Conservation (phyloP, 2,113 vertebrate species). For the Puntigrus tetrazona region DNA sequence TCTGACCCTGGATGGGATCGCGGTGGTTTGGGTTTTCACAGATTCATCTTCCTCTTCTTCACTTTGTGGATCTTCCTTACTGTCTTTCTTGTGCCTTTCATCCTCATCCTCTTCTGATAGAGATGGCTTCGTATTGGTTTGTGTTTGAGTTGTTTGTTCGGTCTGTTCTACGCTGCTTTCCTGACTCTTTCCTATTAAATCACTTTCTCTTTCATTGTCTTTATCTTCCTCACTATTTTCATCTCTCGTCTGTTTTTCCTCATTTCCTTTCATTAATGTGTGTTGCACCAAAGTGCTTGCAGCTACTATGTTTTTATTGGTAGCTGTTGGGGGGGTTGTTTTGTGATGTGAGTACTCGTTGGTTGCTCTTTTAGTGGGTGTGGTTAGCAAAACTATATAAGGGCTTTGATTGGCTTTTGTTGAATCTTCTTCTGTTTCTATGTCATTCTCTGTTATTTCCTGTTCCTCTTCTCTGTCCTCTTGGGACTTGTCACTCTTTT, state of each 20-base stretch:
- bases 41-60: background rate
- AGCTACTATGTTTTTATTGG: background rate
- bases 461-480: background rate
- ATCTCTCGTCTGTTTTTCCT: constrained; percentile 21
- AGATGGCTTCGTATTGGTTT: background rate
- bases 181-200: background rate
- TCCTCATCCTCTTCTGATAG: background rate
- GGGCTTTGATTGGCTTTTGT: constrained; percentile 3
- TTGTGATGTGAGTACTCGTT: constrained; percentile 14
- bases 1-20: background rate
- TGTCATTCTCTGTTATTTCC: background rate
- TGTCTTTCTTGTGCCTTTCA: constrained; percentile 7
- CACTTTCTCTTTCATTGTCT: background rate
- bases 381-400: constrained; percentile 12
- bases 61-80: constrained; percentile 27
- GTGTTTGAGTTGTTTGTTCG: background rate
- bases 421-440: background rate
- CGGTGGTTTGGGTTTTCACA: background rate
- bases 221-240: constrained; percentile 1
- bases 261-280: background rate
- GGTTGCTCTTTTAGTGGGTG: background rate
- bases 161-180: background rate
- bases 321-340: background rate
- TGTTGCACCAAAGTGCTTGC: background rate
- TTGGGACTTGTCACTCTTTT: background rate